A percentile compares a stretch with the other conserved stretches of the same genome.
phyloP scores from a whole-genome alignment of 2,113 vertebrate species.

The Pluvialis apricaria region DNA sequence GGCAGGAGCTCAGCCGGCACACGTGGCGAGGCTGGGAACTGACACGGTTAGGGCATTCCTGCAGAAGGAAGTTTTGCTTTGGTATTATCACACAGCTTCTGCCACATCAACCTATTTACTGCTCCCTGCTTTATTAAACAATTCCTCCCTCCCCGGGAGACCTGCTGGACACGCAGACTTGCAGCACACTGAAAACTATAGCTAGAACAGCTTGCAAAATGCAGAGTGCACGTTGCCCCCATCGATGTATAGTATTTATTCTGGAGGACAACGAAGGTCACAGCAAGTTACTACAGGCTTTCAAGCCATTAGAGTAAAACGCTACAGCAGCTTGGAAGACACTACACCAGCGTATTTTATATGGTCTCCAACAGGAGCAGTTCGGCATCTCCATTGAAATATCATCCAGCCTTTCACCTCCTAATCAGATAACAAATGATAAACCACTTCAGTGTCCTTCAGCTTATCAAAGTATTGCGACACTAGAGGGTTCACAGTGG shows the following conservation, averaged over 20 bases:
- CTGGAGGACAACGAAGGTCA: not conserved
- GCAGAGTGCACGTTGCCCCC: not conserved
- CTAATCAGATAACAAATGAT: not conserved
- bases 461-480: not conserved
- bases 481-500: not conserved
- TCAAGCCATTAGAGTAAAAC: not conserved
- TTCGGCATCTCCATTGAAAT: not conserved
- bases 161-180: not conserved
- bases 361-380: not conserved
- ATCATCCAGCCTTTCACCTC: constrained; percentile 21
- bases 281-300: not conserved
- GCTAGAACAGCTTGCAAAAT: not conserved
- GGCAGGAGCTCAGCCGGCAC: not conserved
- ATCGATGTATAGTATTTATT: not conserved
- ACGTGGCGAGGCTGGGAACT: accelerated
- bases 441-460: not conserved
- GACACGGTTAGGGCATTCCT: not conserved
- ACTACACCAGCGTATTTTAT: not conserved
- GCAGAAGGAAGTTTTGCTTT: not conserved
- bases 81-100: not conserved
- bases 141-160: not conserved
- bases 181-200: not conserved
- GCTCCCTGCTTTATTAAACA: not conserved
- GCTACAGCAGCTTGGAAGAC: not conserved
- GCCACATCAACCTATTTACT: not conserved